A percentile compares a stretch with the other conserved stretches of the same genome.
Evolutionary conservation across 2,888 invertebrate genomes (phyloP).

Genomic region (Caenorhabditis plicata): DNA sequence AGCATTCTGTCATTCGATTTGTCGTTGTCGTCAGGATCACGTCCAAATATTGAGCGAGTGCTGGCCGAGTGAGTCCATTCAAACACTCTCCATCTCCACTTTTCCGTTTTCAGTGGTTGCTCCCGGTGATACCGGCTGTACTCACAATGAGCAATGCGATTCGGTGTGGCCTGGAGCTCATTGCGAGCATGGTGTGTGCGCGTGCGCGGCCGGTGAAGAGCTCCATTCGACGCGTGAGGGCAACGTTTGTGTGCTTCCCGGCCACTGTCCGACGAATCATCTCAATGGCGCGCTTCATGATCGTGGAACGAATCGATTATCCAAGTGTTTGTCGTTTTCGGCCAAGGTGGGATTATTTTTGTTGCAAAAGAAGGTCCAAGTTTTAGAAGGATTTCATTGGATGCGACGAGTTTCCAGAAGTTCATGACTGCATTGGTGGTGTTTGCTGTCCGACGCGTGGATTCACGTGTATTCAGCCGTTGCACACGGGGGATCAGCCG

Average conservation of each 20-base stretch:
- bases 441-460: slow-evolving; percentile 60
- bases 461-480: slow-evolving; percentile 48
- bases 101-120: slow-evolving; percentile 42
- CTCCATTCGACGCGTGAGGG: slow-evolving; percentile 54
- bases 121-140: slow-evolving; percentile 56
- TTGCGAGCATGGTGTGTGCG: slow-evolving; percentile 40
- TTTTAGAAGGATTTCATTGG: slow-evolving; percentile 51
- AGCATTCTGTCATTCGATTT: slow-evolving; percentile 46
- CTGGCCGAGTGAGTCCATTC: slow-evolving; percentile 48
- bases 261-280: slow-evolving; percentile 55
- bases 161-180: slow-evolving; percentile 53
- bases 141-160: slow-evolving; percentile 56
- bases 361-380: too few relatives aligned
- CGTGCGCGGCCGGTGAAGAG: slow-evolving; percentile 39
- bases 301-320: slow-evolving; percentile 46
- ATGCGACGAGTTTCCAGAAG: slow-evolving; percentile 58
- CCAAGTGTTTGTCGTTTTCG: slow-evolving; percentile 52
- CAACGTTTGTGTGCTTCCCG: slow-evolving; percentile 52
- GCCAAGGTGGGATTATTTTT: slow-evolving; percentile 10
- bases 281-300: slow-evolving; percentile 49
- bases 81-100: not conserved
- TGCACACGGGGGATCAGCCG: slow-evolving; percentile 32
- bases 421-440: slow-evolving; percentile 58
- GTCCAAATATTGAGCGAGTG: slow-evolving; percentile 48
- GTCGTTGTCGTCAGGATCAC: slow-evolving; percentile 45